Evolutionary conservation across 2,113 vertebrate genomes (phyloP).

Genomic region (Crotalus tigris): DNA sequence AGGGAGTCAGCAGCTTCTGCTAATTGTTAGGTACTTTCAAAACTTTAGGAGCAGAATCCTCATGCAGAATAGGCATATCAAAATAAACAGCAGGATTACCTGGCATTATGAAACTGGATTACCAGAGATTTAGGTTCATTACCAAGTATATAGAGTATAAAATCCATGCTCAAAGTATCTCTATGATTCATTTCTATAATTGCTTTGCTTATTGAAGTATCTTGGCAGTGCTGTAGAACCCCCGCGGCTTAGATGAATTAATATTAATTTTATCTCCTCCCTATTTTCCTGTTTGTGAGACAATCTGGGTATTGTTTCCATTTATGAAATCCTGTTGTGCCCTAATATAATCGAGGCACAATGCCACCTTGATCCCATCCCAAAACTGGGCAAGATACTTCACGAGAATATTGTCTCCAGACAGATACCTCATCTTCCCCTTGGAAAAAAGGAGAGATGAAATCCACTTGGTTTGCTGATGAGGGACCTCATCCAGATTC

Average conservation of each 20-base stretch:
- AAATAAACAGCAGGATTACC: not conserved
- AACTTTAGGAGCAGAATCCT: not conserved
- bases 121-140: not conserved
- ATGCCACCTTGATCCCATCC: not conserved
- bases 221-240: not conserved
- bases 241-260: not conserved
- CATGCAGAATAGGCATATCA: not conserved
- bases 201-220: not conserved
- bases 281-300: not conserved
- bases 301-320: not conserved
- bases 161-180: not conserved
- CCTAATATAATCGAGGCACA: not conserved
- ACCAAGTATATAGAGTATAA: not conserved
- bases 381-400: not conserved
- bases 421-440: not conserved
- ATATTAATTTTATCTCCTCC: not conserved
- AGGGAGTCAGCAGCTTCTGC: not conserved
- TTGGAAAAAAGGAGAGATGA: not conserved
- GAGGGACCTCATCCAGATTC: not conserved
- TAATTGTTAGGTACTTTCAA: not conserved
- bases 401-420: not conserved
- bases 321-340: not conserved
- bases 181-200: slow-evolving; percentile 1
- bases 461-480: not conserved
- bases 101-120: not conserved